A percentile compares a stretch with the other conserved stretches of the same genome.
These are phyloP conservation scores for Orientallactaga bullata DNA, from an alignment of 2,113 vertebrate species.

Conservation along the genomic window DNA sequence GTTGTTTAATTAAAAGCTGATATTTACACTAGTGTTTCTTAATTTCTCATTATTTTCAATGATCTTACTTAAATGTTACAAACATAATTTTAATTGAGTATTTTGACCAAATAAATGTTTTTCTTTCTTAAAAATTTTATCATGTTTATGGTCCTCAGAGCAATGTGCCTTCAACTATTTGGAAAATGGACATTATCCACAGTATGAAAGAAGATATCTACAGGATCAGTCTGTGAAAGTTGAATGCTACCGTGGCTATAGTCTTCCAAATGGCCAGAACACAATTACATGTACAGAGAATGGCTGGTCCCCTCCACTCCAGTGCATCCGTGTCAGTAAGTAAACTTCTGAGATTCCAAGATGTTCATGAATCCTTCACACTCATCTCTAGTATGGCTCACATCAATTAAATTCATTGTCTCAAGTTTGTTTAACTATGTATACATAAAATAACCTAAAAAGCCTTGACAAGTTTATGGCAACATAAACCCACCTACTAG, in stretches of 20 bases:
- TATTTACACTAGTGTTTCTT: not conserved
- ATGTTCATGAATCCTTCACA: not conserved
- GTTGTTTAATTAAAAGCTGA: fast-evolving
- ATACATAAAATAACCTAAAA: not conserved
- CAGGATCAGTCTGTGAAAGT: not conserved
- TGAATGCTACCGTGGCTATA: fast-evolving
- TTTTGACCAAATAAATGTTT: not conserved
- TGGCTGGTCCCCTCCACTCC: constrained; percentile 77
- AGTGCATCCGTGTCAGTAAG: constrained; percentile 79
- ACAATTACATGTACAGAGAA: constrained; percentile 71
- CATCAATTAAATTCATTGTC: not conserved
- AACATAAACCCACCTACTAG: not conserved
- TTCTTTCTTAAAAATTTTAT: not conserved
- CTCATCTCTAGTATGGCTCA: too few relatives aligned
- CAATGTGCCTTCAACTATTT: not conserved
- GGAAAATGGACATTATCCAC: fast-evolving
- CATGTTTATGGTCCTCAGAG: constrained; percentile 8
- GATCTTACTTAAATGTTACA: not conserved
- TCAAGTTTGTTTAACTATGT: not conserved
- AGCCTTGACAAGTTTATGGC: not conserved
- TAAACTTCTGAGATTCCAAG: not conserved
- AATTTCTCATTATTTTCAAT: not conserved
- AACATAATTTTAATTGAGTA: not conserved
- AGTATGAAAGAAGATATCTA: fast-evolving
- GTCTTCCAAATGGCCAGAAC: not conserved